These are phyloP conservation scores for Microcaecilia unicolor DNA, from an alignment of 2,797 vertebrate species.

Conservation along the genomic window DNA sequence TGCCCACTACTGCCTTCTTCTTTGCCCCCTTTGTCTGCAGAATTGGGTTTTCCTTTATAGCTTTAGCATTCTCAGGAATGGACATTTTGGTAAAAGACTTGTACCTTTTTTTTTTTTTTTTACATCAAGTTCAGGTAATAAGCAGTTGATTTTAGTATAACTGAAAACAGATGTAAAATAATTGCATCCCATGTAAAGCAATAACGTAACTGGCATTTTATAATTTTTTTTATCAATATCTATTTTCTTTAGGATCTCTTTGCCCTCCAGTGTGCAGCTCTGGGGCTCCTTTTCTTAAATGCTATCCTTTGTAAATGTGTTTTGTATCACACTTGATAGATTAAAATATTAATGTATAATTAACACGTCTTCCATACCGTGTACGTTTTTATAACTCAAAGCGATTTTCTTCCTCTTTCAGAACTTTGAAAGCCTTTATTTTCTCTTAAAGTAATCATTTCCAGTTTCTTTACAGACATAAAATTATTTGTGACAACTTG, in stretches of 20 bases:
- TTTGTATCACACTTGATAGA: slow-evolving; percentile 31
- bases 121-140: slow-evolving; percentile 47
- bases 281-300: slow-evolving; percentile 33
- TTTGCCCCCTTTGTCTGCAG: slow-evolving; percentile 38
- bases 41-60: slow-evolving; percentile 52
- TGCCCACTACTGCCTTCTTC: slow-evolving; percentile 28
- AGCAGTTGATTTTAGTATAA: slow-evolving; percentile 33
- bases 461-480: too few species aligned
- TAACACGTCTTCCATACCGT: too few species aligned
- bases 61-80: slow-evolving; percentile 80
- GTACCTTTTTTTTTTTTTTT: slow-evolving; percentile 50
- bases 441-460: too few species aligned
- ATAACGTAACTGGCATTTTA: slow-evolving; percentile 59
- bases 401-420: too few species aligned
- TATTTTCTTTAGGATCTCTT: slow-evolving; percentile 61
- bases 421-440: too few species aligned
- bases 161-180: slow-evolving; percentile 49
- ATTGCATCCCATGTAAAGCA: slow-evolving; percentile 51
- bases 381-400: too few species aligned
- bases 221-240: slow-evolving; percentile 70
- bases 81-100: slow-evolving; percentile 64
- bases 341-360: slow-evolving; percentile 40
- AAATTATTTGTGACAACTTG: too few species aligned
- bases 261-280: slow-evolving; percentile 52
- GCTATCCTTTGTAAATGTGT: slow-evolving; percentile 38